phyloP scores from a whole-genome alignment of 2,113 vertebrate species.

The Ia io region DNA sequence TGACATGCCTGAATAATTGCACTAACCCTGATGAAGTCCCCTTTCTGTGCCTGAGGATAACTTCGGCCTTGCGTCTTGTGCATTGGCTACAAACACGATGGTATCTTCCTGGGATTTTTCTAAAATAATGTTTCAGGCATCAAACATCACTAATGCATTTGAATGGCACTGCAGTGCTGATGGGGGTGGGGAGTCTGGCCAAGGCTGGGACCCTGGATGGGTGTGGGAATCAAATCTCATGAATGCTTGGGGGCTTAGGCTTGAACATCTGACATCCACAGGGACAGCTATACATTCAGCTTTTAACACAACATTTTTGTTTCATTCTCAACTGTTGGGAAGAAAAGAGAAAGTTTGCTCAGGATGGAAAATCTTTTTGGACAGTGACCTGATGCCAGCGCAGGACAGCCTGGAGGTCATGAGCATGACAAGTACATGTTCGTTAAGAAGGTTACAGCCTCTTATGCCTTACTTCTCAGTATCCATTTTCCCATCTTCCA shows the following conservation, averaged over 20 bases:
- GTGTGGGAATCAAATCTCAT: neutral
- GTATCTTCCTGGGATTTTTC: slow-evolving; percentile 1
- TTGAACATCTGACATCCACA: neutral
- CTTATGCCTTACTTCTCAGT: neutral
- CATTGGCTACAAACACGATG: neutral
- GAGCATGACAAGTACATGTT: fast-evolving
- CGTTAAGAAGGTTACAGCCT: fast-evolving
- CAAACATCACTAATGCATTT: neutral
- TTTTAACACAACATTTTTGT: neutral
- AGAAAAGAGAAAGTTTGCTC: neutral
- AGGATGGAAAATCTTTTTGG: neutral
- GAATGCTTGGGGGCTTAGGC: neutral
- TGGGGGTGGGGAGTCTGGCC: neutral
- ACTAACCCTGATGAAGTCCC: neutral
- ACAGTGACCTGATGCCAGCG: neutral
- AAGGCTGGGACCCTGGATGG: neutral
- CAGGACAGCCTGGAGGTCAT: no score
- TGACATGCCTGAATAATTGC: neutral
- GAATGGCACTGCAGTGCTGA: neutral
- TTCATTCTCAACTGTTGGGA: neutral
- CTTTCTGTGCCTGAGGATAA: neutral
- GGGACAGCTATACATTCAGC: neutral
- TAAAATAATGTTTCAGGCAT: neutral
- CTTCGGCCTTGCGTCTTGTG: neutral
- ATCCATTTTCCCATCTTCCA: neutral